phyloP scores from a whole-genome alignment of 2,888 invertebrate genomes.

The Drosophila vallismaia region DNA sequence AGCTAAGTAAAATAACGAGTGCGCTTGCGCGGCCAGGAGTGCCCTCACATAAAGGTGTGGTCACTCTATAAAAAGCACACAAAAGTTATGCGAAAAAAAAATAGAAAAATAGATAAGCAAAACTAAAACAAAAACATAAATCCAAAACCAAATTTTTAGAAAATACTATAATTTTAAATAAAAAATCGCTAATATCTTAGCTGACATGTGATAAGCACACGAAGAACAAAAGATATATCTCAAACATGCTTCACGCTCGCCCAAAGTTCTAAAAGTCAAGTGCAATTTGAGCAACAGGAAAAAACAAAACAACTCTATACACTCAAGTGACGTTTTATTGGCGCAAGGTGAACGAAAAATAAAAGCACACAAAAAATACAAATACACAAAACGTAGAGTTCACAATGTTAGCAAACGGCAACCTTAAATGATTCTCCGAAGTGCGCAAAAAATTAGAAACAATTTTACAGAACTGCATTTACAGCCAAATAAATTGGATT shows the following conservation, averaged over 20 bases:
- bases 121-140: neutral
- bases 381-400: slow-evolving; percentile 50
- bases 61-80: slow-evolving; percentile 6
- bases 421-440: slow-evolving; percentile 62
- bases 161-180: neutral
- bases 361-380: slow-evolving; percentile 32
- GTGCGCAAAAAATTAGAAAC: slow-evolving; percentile 23
- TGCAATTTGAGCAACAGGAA: slow-evolving; percentile 54
- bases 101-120: neutral
- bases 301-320: slow-evolving; percentile 47
- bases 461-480: slow-evolving; percentile 16
- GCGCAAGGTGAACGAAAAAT: slow-evolving; percentile 62
- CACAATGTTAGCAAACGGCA: slow-evolving; percentile 45
- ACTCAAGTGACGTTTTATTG: slow-evolving; percentile 73
- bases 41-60: slow-evolving; percentile 26
- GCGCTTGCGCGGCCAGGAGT: slow-evolving; percentile 25
- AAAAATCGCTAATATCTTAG: slow-evolving; percentile 5
- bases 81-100: neutral
- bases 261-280: slow-evolving; percentile 77
- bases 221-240: slow-evolving; percentile 45
- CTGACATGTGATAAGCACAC: slow-evolving; percentile 28
- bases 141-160: neutral
- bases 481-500: slow-evolving; percentile 29
- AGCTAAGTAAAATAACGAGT: slow-evolving; percentile 11
- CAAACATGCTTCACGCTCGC: slow-evolving; percentile 72